These are phyloP conservation scores for Drosophila barbarae DNA, from an alignment of 2,888 invertebrate species.

Conservation along the genomic window DNA sequence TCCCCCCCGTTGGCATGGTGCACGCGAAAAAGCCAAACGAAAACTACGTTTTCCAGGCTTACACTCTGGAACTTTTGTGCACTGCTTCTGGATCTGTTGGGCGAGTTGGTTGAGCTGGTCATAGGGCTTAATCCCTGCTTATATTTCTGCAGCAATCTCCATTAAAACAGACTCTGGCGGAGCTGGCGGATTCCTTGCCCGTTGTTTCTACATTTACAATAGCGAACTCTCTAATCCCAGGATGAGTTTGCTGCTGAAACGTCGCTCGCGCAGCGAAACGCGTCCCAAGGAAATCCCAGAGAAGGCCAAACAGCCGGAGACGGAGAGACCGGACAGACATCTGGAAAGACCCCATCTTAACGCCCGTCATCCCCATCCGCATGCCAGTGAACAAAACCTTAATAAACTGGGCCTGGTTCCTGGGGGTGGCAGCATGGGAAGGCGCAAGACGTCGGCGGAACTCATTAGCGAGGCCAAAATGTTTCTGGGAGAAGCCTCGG, in stretches of 20 bases:
- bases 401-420: constrained; percentile 27
- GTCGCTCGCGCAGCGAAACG: constrained; percentile 73
- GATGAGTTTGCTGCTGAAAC: constrained; percentile 69
- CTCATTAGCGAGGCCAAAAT: constrained; percentile 89
- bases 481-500: constrained; percentile 79
- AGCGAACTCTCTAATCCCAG: constrained; percentile 1
- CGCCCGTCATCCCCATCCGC: constrained; percentile 7
- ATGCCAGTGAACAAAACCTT: constrained; percentile 35
- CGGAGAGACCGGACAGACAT: constrained; percentile 20
- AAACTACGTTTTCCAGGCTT: constrained; percentile 57
- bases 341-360: constrained; percentile 18
- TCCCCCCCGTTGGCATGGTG: constrained; percentile 75
- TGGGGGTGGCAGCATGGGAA: constrained; percentile 45
- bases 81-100: constrained; percentile 28
- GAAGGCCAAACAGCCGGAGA: constrained; percentile 21
- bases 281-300: constrained; percentile 37
- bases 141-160: not conserved
- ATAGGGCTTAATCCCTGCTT: not conserved
- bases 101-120: constrained; percentile 15
- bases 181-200: not conserved
- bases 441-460: constrained; percentile 87
- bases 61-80: constrained; percentile 21
- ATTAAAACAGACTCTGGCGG: not conserved
- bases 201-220: not conserved
- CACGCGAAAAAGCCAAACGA: constrained; percentile 73